Base-by-base conservation (phyloP, 2,888 invertebrate species). In the Unio pictorum region DNA sequence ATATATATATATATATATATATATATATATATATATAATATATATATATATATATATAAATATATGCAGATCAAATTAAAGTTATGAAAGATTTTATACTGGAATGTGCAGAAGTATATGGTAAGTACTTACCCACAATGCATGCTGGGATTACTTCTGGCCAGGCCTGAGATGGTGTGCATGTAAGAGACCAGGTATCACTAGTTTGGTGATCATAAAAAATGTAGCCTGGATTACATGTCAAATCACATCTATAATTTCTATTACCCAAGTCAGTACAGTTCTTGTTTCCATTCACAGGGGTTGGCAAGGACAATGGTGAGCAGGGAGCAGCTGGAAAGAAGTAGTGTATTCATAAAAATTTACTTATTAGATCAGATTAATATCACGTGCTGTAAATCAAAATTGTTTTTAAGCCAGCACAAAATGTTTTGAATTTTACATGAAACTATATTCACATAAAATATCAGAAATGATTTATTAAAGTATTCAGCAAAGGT, bases 271-370 rank as follows among this genome's bases (percentile, higher is more conserved):
- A 20, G 28, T 59, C 18, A 15, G 34, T 63, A 26, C 73, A 72
- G 57, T 55, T 68, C 34, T 72, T 68, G 30, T 58, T 60, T n/a
- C 71, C 79, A 73, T 65, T 54, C 20, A 69, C 5, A 4, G 78
- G 72, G 4, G 1, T 59, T 7, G 73, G 74, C 4, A 78, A 60
- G 0, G 75, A 67, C 11, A 69, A 61, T 8, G 77, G 75, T 7
- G 80, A 78, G 58, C 81, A 76, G 11, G 45, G 55, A 3, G 59
- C 59, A 26, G 79, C 81, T 81, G 68, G 55, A 76, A 79, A 18
- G 58, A 1, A 56, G 34, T 59, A 58, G n/a, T 26, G 20, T 28
- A 58, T 45, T n/a, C 57, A 57, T 26, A 67, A 30, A 58, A 18
- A 57, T 45, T 45, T 11, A 45, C 11, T 45, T 11, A 45, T 45